These are phyloP conservation scores for Epistrophe grossulariae DNA, from an alignment of 2,888 invertebrate species.

Conservation along the genomic window DNA sequence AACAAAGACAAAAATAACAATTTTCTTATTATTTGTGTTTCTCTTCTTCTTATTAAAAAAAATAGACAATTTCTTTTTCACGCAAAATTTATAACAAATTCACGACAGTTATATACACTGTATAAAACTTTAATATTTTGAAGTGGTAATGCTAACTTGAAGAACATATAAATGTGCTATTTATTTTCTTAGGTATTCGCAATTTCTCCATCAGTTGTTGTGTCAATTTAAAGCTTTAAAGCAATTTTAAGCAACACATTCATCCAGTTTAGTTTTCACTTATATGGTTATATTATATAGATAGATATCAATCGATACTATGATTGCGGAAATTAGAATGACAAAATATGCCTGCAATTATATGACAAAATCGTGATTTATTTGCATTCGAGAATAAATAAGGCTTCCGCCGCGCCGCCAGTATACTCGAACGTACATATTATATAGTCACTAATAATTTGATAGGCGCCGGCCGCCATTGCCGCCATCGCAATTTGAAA, in stretches of 20 bases:
- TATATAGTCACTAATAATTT: conserved; percentile 40
- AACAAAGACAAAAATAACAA: no score
- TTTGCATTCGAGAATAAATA: conserved; percentile 61
- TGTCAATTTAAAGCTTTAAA: not conserved
- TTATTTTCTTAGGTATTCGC: no score
- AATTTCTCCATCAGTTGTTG: no score
- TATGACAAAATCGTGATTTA: conserved; percentile 73
- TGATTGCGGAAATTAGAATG: conserved; percentile 69
- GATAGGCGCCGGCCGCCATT: conserved; percentile 42
- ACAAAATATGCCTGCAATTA: conserved; percentile 59
- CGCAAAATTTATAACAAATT: no score
- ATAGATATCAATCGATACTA: not conserved
- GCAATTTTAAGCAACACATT: not conserved
- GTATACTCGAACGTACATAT: no score
- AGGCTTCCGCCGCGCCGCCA: conserved; percentile 37
- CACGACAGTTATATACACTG: no score
- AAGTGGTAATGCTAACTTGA: no score
- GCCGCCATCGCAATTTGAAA: conserved; percentile 39
- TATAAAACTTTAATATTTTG: no score
- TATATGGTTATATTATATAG: not conserved
- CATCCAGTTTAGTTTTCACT: not conserved
- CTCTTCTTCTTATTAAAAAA: no score
- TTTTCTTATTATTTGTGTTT: no score
- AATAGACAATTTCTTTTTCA: no score
- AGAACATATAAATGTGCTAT: no score